phyloP scores from a whole-genome alignment of 2,113 vertebrate species.

The Elephantulus edwardii region DNA sequence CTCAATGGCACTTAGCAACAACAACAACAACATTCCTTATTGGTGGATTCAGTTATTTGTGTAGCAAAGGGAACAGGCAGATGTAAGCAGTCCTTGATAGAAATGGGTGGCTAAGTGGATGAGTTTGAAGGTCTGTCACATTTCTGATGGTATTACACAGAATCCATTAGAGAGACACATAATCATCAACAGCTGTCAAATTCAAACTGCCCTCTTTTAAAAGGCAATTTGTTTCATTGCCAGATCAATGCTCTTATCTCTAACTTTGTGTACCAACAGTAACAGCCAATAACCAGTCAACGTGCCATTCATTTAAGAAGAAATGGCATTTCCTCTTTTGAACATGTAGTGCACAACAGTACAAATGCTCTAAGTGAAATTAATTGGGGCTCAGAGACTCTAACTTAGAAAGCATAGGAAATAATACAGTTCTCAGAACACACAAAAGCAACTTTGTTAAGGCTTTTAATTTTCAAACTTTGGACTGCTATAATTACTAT shows the following conservation, averaged over 20 bases:
- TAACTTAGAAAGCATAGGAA: conserved; percentile 75
- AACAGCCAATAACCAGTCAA: conserved; percentile 82
- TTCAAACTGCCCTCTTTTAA: conserved; percentile 81
- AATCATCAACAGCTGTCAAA: conserved; percentile 81
- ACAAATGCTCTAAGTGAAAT: conserved; percentile 81
- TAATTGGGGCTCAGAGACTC: conserved; percentile 78
- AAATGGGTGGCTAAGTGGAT: conserved; percentile 54
- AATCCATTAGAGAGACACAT: conserved; percentile 79
- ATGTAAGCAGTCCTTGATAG: neutral
- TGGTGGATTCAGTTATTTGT: neutral
- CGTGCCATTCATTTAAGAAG: conserved; percentile 79
- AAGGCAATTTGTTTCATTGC: conserved; percentile 83
- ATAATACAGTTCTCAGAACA: conserved; percentile 29
- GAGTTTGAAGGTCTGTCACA: conserved; percentile 41
- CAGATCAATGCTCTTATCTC: conserved; percentile 84
- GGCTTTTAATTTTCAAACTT: conserved; percentile 59
- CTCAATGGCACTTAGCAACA: no score
- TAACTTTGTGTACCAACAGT: conserved; percentile 77
- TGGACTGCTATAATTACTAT: conserved; percentile 36
- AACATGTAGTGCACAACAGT: conserved; percentile 80
- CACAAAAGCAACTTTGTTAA: conserved; percentile 5
- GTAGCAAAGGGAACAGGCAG: neutral
- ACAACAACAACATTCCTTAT: no score
- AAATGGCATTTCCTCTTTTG: conserved; percentile 78
- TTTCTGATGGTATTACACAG: conserved; percentile 60